phyloP scores from a whole-genome alignment of 2,888 invertebrate species.

The Tortrix viridana region DNA sequence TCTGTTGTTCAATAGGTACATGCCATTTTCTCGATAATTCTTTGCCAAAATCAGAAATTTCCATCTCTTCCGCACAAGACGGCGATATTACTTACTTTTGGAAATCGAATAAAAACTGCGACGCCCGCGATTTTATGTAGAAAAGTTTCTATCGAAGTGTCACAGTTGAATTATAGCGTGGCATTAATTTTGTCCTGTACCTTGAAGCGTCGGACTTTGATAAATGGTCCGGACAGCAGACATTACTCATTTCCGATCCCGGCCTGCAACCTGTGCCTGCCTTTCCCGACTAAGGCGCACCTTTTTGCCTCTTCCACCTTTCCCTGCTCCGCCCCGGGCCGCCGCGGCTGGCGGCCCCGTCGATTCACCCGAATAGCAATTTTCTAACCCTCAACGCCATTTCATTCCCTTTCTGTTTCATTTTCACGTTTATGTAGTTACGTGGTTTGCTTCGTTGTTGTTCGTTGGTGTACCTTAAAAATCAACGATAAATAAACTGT shows the following conservation, averaged over 20 bases:
- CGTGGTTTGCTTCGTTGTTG: constrained; percentile 31
- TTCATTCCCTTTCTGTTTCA: constrained; percentile 36
- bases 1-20: constrained; percentile 30
- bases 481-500: constrained; percentile 28
- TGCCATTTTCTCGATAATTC: constrained; percentile 4
- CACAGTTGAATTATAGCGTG: constrained; percentile 37
- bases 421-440: constrained; percentile 34
- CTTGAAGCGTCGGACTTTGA: constrained; percentile 69
- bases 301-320: constrained; percentile 40
- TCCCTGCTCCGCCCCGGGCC: constrained; percentile 51
- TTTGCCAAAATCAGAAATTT: neutral
- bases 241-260: constrained; percentile 77
- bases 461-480: constrained; percentile 33
- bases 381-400: constrained; percentile 44
- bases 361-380: constrained; percentile 47
- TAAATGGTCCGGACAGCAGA: constrained; percentile 74
- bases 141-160: constrained; percentile 31
- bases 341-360: constrained; percentile 54
- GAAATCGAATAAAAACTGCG: constrained; percentile 8
- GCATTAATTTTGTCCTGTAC: constrained; percentile 38
- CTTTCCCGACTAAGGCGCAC: constrained; percentile 59
- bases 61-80: neutral
- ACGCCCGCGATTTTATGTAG: constrained; percentile 19
- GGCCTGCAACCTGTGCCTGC: constrained; percentile 58
- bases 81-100: neutral